Evolutionary conservation across 2,797 vertebrate genomes (phyloP), one percentile per base, ranked within the genome.

Genomic region (Aratinga solstitialis): DNA sequence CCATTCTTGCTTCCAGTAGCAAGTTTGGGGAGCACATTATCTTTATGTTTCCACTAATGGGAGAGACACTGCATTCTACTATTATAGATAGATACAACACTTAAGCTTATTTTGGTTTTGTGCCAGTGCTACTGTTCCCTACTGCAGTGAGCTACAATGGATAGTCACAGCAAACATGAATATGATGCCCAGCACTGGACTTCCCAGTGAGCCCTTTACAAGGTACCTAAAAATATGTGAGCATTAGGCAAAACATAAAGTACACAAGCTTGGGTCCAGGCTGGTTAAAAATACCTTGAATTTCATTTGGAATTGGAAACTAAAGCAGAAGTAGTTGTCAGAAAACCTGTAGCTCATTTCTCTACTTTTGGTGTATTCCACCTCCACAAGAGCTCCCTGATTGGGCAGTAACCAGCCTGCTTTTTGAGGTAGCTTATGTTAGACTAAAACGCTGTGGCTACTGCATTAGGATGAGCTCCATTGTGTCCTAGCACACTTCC

Each of bases 21-120:
- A 94, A 68, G 72, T 67, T 38, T 75, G 69, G 45, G 86, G 66
- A 94, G 24, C 62, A 90, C 73, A 36, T 92, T 91, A 81, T n/a
- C 50, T 92, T 75, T 84, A 42, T 74, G 79, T 79, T 83, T 71
- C 42, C 61, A 91, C 26, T 89, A 85, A 87, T 69, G 26, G 50
- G 42, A 87, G 34, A 21, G 20, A 71, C 32, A 61, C 21, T 71
- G 27, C 51, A 67, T 69, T 90, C 38, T 72, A 10, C 40, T 42
- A 3, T 65, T 47, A 36, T 1, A 62, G 34, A 32, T 32, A 75
- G 34, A 24, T 42, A 82, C 13, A 34, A 20, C 23, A 36, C 32
- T 42, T 63, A n/a, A 65, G 36, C 13, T 45, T 56, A 2, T 42
- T 19, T 32, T 18, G 4, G 5, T 54, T 45, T 62, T 12, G 5